A percentile compares a stretch with the other conserved stretches of the same genome.
Evolutionary conservation across 2,888 invertebrate species (phyloP).

Genomic region (Phytoseiulus persimilis): DNA sequence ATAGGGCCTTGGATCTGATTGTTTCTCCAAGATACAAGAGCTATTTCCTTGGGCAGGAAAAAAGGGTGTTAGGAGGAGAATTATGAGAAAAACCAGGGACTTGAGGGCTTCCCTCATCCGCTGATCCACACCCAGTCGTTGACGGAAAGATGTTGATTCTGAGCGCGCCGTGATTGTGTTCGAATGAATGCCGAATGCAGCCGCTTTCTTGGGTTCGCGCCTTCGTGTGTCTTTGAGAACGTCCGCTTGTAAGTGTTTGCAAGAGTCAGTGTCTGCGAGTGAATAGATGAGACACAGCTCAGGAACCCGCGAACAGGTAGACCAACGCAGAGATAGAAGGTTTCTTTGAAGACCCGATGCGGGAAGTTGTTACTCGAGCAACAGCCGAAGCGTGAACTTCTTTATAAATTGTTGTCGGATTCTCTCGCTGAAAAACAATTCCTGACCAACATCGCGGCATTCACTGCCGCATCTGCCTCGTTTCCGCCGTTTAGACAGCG

Average conservation of each 20-base stretch:
- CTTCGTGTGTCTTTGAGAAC: neutral
- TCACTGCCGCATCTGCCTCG: neutral
- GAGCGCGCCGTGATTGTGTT: neutral
- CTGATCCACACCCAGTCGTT: neutral
- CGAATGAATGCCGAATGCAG: neutral
- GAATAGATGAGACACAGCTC: neutral
- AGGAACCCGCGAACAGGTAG: neutral
- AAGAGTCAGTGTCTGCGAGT: neutral
- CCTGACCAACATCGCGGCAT: neutral
- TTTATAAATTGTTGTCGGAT: neutral
- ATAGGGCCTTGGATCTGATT: too few relatives aligned
- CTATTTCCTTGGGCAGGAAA: too few relatives aligned
- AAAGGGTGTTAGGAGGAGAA: too few relatives aligned
- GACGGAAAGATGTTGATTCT: neutral
- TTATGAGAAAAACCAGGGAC: neutral
- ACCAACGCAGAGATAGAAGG: neutral
- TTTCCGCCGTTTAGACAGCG: neutral
- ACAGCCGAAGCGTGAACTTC: neutral
- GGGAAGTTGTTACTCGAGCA: neutral
- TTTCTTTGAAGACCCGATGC: neutral
- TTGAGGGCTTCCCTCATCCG: neutral
- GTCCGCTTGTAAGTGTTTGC: neutral
- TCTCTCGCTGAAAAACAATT: neutral
- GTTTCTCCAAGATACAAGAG: too few relatives aligned
- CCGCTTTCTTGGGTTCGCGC: neutral